A percentile compares a stretch with the other conserved stretches of the same genome.
phyloP scores from a whole-genome alignment of 2,113 vertebrate genomes.

The Junco hyemalis region DNA sequence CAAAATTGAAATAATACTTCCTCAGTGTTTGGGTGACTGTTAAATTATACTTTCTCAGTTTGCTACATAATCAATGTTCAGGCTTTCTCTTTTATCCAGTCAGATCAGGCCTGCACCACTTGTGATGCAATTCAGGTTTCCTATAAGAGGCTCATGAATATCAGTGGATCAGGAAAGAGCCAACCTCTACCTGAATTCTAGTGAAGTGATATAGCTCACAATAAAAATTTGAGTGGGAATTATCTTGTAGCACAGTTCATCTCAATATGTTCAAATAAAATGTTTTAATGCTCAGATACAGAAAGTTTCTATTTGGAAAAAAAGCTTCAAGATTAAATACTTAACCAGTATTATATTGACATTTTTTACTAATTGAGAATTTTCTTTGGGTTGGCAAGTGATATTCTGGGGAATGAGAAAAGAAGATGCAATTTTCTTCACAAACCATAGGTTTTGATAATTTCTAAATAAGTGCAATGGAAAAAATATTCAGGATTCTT shows the following conservation, averaged over 20 bases:
- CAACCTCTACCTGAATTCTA: neutral
- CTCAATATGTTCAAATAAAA: neutral
- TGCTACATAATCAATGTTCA: neutral
- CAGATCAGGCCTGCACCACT: neutral
- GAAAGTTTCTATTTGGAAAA: neutral
- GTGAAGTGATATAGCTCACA: neutral
- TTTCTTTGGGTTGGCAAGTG: neutral
- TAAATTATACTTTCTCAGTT: neutral
- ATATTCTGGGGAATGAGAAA: neutral
- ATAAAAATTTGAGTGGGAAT: neutral
- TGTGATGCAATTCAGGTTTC: neutral
- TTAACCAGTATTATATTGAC: neutral
- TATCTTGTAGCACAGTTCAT: neutral
- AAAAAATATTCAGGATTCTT: neutral
- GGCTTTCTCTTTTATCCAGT: neutral
- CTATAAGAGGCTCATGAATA: neutral
- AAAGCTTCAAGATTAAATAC: neutral
- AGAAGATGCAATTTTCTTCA: neutral
- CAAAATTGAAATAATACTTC: neutral
- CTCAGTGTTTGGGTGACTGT: neutral
- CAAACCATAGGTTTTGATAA: neutral
- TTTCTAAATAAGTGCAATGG: neutral
- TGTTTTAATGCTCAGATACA: accelerated
- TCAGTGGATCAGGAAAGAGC: neutral
- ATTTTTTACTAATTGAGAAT: neutral